phyloP scores from a whole-genome alignment of 2,888 invertebrate species.

The Ctena decussata region DNA sequence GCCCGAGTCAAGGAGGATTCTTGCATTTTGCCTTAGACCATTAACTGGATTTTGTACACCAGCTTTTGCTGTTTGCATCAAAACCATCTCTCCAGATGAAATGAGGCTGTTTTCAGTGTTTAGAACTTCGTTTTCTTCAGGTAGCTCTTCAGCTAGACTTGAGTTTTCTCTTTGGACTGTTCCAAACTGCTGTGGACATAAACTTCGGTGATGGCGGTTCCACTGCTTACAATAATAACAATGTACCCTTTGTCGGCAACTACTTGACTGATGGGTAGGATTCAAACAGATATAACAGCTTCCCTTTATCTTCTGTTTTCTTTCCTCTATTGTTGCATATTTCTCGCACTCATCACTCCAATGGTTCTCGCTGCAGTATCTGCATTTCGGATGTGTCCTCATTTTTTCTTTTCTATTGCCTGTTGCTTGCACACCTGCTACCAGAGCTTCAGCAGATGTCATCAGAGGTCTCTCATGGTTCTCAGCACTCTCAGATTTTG shows the following conservation, averaged over 20 bases:
- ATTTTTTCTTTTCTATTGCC: too few relatives aligned
- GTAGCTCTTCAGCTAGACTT: neutral
- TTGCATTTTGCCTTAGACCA: neutral
- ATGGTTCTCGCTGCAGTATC: slow-evolving; percentile 6
- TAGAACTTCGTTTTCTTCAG: neutral
- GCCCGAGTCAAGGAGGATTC: slow-evolving; percentile 27
- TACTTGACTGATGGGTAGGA: neutral
- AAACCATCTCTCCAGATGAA: slow-evolving; percentile 28
- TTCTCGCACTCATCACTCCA: slow-evolving; percentile 18
- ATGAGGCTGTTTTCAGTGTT: slow-evolving; percentile 30
- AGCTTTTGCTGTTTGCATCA: slow-evolving; percentile 25
- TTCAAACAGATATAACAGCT: neutral
- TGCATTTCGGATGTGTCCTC: neutral
- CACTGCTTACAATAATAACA: neutral
- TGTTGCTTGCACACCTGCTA: neutral
- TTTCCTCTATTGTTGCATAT: neutral
- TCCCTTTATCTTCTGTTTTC: neutral
- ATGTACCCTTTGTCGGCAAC: neutral
- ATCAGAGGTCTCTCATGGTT: neutral
- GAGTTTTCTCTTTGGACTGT: neutral
- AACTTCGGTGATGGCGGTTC: neutral
- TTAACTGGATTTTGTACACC: slow-evolving; percentile 23
- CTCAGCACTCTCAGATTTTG: neutral
- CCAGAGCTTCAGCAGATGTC: neutral
- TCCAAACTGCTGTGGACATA: neutral